Base-by-base conservation (phyloP, 2,888 invertebrate genomes). In the Deroplatys truncata region DNA sequence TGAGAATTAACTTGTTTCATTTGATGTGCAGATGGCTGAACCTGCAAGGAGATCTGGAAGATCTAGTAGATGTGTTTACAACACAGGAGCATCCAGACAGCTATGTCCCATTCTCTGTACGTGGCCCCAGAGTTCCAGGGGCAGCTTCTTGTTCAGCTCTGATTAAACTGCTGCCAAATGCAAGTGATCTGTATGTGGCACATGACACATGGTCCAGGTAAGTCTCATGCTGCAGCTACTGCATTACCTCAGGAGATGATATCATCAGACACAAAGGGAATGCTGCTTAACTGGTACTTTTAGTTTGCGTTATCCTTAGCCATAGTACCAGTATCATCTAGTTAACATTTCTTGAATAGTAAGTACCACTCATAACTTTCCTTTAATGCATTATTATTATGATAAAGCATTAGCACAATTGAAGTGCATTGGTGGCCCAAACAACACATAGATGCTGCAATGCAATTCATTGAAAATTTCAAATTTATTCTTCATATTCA, bases 131-230 rank as follows among this genome's bases (percentile, higher is more conserved):
- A 28, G 92, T 93, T n/a, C 91, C 94, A 82, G 94, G 94, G 88
- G 93, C 93, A 0, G 95, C 95, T 72, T 95, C 95, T 91, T 96
- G 96, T 93, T 96, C 96, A 2, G 96, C 96, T 0, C 94, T 97
- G 0, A 94, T 97, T 88, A 96, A 96, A 92, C 92, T 96, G 88
- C 93, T 96, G 90, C 95, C 95, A 0, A 95, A 94, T 90, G 93
- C 94, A 91, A 92, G 92, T 85, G 96, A 96, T 91, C 92, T 97
- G 3, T 96, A 94, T 92, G 94, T 95, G 0, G 93, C 96, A 0
- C 96, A 97, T 91, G 95, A 94, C 91, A 96, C 96, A 0, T 96
- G 96, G 96, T 95, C 94, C 92, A 93, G 94, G 95, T 95, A 86
- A 90, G 91, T 90, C 49, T 20, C 82, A 25, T 28, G 84, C 72